Percentiles rank a stretch among this genome's conserved stretches.
These are phyloP conservation scores for Tetramorium simillimum DNA, from an alignment of 1,140 invertebrate species.

Conservation along the genomic window DNA sequence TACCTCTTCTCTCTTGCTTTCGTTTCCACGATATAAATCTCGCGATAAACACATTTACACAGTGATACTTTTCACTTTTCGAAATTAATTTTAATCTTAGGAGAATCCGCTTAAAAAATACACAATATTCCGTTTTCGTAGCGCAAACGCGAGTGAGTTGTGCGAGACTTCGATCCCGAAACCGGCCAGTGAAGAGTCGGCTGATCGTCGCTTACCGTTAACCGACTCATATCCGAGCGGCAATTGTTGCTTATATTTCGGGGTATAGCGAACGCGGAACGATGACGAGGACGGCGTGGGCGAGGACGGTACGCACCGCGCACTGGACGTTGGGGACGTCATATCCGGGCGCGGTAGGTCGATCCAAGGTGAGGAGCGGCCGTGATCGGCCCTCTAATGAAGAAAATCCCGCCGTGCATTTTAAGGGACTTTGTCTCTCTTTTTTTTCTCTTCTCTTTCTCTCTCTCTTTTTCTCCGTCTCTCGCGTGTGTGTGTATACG, in stretches of 20 bases:
- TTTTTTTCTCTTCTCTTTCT: background rate
- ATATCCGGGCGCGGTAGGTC: conserved; percentile 78
- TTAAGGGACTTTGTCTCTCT: conserved; percentile 67
- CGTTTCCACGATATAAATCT: background rate
- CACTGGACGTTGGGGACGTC: conserved; percentile 65
- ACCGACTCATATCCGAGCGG: background rate
- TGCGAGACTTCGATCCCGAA: background rate
- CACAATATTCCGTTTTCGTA: background rate
- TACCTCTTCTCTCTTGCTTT: background rate
- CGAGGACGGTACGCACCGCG: conserved; percentile 8
- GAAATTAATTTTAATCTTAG: background rate
- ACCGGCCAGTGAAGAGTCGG: background rate
- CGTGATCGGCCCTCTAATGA: conserved; percentile 78
- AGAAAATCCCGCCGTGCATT: conserved; percentile 75
- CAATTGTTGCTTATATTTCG: conserved; percentile 24
- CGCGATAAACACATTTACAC: background rate
- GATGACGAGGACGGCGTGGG: conserved; percentile 43
- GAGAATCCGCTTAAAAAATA: background rate
- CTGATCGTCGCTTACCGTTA: background rate
- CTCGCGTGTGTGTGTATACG: background rate
- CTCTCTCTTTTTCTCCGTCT: background rate
- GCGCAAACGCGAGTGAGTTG: background rate
- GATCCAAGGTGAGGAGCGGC: conserved; percentile 76
- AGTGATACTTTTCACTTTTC: background rate
- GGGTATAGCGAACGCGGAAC: conserved; percentile 60